Base-by-base conservation (phyloP, 2,888 invertebrate species). In the Ophion ellenae region DNA sequence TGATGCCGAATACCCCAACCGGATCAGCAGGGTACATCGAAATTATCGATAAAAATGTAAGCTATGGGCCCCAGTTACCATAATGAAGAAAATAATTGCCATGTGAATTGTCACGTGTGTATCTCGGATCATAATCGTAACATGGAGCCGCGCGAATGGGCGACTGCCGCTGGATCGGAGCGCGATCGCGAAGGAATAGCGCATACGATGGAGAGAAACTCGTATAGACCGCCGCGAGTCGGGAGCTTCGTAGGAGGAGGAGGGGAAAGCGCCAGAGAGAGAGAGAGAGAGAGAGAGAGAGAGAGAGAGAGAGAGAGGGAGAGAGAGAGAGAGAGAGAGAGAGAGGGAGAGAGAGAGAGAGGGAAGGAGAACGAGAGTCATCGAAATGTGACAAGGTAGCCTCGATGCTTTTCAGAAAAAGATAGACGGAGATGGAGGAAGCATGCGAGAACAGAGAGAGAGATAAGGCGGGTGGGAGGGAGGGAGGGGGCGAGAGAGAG, bases 351-450 rank as follows among this genome's bases (percentile, higher is more conserved):
- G 47, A 84, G 67, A 86, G 53, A 75, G 81, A 66, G 47, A 14
- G 9, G 10, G 53, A 20, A 57, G 17, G 86, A 85, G 88, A 84
- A 87, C 77, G 86, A 85, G 79, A 91, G 90, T 91, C 91, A 92
- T 92, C 92, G 93, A 93, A 93, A 94, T 90, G 91, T 92, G 94
- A 94, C 94, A 94, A 94, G 94, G 86, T 82, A 89, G 94, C 92
- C 67, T 80, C 91, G 89, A 91, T 90, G 91, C 90, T 88, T 90
- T 88, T 92, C 91, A 91, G 91, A 53, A 53, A 53, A 53, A 53
- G 53, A 61, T 67, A 74, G 67, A 75, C 47, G 14, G 28, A 69
- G 67, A 59, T 57, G 47, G 80, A 20, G 40, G 59, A 53, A 66
- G 17, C 36, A 66, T 64, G 40, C 36, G 78, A 80, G 80, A 64